phyloP scores from a whole-genome alignment of 1,140 invertebrate species.

The Colletes latitarsis region DNA sequence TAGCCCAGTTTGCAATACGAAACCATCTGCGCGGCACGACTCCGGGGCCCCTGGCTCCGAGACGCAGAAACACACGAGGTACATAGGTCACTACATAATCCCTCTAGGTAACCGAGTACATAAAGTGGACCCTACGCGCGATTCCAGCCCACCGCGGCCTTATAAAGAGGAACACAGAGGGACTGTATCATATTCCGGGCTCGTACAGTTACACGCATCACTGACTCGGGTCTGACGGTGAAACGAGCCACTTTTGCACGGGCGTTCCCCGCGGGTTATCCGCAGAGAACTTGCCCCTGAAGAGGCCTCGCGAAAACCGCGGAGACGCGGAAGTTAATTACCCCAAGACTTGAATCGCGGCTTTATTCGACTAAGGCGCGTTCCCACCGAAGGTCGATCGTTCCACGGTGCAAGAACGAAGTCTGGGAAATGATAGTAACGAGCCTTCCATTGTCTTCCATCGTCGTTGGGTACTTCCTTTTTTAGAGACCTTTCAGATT shows the following conservation, averaged over 20 bases:
- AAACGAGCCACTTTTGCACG: constrained; percentile 11
- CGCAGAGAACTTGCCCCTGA: background rate
- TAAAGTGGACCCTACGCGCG: constrained; percentile 26
- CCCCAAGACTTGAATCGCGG: background rate
- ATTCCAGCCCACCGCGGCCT: constrained; percentile 7
- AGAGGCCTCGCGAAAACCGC: background rate
- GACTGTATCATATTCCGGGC: constrained; percentile 53
- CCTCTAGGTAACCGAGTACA: constrained; percentile 31
- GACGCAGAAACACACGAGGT: constrained; percentile 33
- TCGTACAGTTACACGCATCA: constrained; percentile 46
- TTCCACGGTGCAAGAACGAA: no score
- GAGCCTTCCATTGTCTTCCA: no score
- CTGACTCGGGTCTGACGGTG: background rate
- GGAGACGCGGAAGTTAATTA: background rate
- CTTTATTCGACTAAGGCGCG: background rate
- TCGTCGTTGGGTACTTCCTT: no score
- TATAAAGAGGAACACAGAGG: constrained; percentile 22
- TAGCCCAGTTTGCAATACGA: constrained; percentile 57
- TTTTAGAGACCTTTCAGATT: no score
- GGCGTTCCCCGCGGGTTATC: background rate
- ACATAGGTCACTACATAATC: constrained; percentile 52
- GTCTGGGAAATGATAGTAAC: no score
- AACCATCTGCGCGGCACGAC: constrained; percentile 20
- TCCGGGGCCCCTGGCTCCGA: background rate
- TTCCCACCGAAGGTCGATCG: background rate